Base-by-base conservation (phyloP, 2,888 invertebrate genomes). In the Agrochola lota region DNA sequence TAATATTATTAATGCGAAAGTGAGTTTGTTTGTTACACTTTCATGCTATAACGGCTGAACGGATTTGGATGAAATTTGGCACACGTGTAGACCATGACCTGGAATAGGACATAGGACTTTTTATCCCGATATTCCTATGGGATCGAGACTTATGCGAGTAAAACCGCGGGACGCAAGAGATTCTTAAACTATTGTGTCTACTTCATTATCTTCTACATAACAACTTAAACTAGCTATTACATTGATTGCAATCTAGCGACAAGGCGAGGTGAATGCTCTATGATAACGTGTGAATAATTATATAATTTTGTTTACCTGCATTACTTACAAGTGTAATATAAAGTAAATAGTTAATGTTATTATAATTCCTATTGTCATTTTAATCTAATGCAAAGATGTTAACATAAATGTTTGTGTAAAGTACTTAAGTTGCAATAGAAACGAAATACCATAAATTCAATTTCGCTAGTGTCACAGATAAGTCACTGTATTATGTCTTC, bases 201-300 rank as follows among this genome's bases (percentile, higher is more conserved):
- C 23, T 30, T 77, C 20, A 43, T 59, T 52, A 43, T 60, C 72
- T 15, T 11, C 15, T 9, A 60, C 52, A 17, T 59, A 20, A 35
- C 23, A 0, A 52, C 30, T 30, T 43, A 49, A 52, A 26, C 23
- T 62, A 49, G 9, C 1, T 26, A 52, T 43, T 59, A 77, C 20
- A 57, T 40, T 59, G 62, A 80, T 68, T 52, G 57, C 15, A 63
- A 72, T 84, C 80, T 62, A 12, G 52, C 2, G 23, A 15, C 55
- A 35, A 43, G 23, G 43, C 15, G 20, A 63, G 83, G 73, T 83
- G 72, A 83, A 64, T 55, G 83, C 30, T 26, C 83, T 60, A 35
- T 73, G 72, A 67, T 64, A 64, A 68, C 68, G 46, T 4, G 0
- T 66, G 26, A 59, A 71, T 71, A 57, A 74, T 83, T 64, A 68